phyloP scores from a whole-genome alignment of 2,113 vertebrate species.

The Peromyscus leucopus region DNA sequence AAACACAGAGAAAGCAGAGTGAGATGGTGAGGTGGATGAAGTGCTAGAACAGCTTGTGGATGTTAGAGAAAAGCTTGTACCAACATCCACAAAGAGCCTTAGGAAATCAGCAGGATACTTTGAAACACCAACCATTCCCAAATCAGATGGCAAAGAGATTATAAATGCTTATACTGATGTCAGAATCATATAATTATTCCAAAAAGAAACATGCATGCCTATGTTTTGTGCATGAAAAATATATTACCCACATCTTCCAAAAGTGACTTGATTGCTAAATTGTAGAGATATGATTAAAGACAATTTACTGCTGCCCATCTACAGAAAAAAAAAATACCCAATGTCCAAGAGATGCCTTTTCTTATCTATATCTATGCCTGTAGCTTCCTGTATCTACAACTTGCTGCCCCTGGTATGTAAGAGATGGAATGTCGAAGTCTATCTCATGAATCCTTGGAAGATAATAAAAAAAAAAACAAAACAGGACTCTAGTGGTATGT shows the following conservation, averaged over 20 bases:
- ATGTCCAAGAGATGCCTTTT: not conserved
- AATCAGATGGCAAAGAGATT: not conserved
- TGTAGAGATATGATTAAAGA: not conserved
- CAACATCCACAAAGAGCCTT: not conserved
- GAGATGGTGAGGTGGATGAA: not conserved
- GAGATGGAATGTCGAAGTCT: accelerated
- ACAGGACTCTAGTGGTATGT: not conserved
- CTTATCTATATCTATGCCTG: not conserved
- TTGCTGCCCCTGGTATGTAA: not conserved
- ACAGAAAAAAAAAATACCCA: not conserved
- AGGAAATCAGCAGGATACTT: not conserved
- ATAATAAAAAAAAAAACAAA: too few relatives aligned
- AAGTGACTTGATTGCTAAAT: not conserved
- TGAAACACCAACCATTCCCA: not conserved
- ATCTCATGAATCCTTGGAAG: not conserved
- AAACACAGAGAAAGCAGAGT: not conserved
- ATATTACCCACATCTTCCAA: not conserved
- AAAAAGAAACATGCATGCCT: not conserved
- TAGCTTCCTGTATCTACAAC: accelerated
- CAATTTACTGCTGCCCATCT: not conserved
- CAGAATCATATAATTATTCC: not conserved
- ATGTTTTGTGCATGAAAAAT: not conserved
- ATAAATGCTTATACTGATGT: not conserved
- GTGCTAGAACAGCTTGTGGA: not conserved
- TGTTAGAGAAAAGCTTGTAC: not conserved